phyloP scores from a whole-genome alignment of 2,888 invertebrate genomes.

The Lasius platythorax region DNA sequence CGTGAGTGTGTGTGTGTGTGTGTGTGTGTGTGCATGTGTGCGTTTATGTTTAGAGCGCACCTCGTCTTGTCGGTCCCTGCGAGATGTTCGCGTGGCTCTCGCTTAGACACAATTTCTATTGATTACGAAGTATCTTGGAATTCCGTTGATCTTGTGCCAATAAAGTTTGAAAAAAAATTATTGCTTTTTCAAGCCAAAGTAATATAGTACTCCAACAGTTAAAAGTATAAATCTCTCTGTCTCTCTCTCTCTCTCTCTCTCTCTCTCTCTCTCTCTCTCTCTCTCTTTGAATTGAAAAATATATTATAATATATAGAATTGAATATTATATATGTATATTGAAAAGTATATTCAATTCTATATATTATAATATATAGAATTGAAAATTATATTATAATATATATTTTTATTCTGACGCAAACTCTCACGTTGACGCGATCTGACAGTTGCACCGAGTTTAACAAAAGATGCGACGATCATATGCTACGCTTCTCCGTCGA shows the following conservation, averaged over 20 bases:
- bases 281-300: too few relatives aligned
- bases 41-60: conserved; percentile 82
- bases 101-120: conserved; percentile 30
- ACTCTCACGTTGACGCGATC: not conserved
- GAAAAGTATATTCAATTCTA: too few relatives aligned
- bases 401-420: not conserved
- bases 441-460: not conserved
- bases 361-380: not conserved
- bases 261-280: too few relatives aligned
- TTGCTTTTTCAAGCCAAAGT: not conserved
- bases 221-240: not conserved
- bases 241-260: not conserved
- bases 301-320: too few relatives aligned
- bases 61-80: conserved; percentile 38
- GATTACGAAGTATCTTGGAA: not conserved
- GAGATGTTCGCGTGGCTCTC: conserved; percentile 74
- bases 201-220: not conserved
- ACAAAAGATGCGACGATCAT: conserved; percentile 7
- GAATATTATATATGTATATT: too few relatives aligned
- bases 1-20: conserved; percentile 80
- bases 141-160: not conserved
- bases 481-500: not conserved
- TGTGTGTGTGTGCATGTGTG: conserved; percentile 82
- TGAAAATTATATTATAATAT: not conserved
- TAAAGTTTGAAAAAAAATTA: not conserved